Evolutionary conservation across 2,888 invertebrate species (phyloP), one percentile per base, ranked within the genome.

Genomic region (Apocheima hispidaria): DNA sequence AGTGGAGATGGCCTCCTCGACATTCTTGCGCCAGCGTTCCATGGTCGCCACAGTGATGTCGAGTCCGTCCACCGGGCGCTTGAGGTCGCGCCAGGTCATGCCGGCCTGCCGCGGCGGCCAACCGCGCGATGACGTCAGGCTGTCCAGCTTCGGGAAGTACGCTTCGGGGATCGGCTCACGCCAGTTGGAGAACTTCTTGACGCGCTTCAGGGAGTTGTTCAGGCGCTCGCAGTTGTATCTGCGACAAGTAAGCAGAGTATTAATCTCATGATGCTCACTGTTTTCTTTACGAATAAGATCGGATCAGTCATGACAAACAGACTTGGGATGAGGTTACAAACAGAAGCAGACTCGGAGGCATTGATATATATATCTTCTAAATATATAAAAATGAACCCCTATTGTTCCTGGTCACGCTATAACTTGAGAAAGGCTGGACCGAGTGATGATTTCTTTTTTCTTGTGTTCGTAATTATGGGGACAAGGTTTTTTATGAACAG

Each of bases 81-180:
- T 94, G 40, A 97, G 75, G 83, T 97, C 95, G 65, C 93, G 87
- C 63, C 96, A 90, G 1, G 72, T 63, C 75, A 95, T 93, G 65
- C 94, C 94, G 16, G 93, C 87, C 16, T 94, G 94, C 30, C 97
- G 94, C 0, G 96, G 94, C 0, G 97, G 96, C 94, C 96, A 97
- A 0, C 95, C 94, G 21, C 96, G 94, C 54, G 96, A 95, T 38
- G 94, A 93, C 0, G 94, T 95, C 70, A 95, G 83, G 64, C 96
- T 96, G 83, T 97, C 95, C 36, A 97, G 87, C 87, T 97, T 97
- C 0, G 97, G 96, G 87, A 96, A 97, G 78, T 97, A 97, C 0
- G 95, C 97, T 79, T 97, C 97, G 0, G 93, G 87, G 51, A 97
- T 95, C 0, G 95, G 94, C 4, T 95, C 95, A 9, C 95, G 93